phyloP scores from a whole-genome alignment of 2,888 invertebrate species.

The Cartodere bifasciata region DNA sequence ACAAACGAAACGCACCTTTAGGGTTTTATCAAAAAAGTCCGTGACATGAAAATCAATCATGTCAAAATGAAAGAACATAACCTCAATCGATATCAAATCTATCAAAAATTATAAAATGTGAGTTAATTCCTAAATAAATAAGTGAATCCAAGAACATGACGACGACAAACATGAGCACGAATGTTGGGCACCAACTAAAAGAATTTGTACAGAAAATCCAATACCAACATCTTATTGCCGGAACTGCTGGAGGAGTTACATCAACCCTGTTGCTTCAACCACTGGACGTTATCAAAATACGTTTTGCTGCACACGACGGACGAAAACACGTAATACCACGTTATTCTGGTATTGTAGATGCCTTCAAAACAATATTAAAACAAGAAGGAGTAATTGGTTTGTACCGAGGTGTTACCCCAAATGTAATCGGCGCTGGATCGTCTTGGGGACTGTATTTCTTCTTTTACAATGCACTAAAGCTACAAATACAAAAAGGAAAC shows the following conservation, averaged over 20 bases:
- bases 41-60: too few relatives aligned
- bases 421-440: constrained; percentile 89
- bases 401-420: constrained; percentile 95
- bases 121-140: too few relatives aligned
- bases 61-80: too few relatives aligned
- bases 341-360: constrained; percentile 72
- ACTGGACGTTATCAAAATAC: constrained; percentile 93
- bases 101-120: too few relatives aligned
- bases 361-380: constrained; percentile 70
- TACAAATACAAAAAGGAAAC: constrained; percentile 77
- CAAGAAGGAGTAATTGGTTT: constrained; percentile 80
- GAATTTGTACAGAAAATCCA: constrained; percentile 52
- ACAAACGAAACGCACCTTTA: too few relatives aligned
- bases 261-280: constrained; percentile 92
- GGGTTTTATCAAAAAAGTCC: too few relatives aligned
- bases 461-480: constrained; percentile 88
- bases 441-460: constrained; percentile 99
- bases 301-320: constrained; percentile 98
- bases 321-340: constrained; percentile 62
- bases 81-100: too few relatives aligned
- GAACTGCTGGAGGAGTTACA: constrained; percentile 87
- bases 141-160: too few relatives aligned
- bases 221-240: constrained; percentile 91
- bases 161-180: constrained; percentile 6
- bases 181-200: constrained; percentile 9